Evolutionary conservation across 2,797 vertebrate genomes (phyloP), one percentile per base, ranked within the genome.

Genomic region (Smutsia gigantea): DNA sequence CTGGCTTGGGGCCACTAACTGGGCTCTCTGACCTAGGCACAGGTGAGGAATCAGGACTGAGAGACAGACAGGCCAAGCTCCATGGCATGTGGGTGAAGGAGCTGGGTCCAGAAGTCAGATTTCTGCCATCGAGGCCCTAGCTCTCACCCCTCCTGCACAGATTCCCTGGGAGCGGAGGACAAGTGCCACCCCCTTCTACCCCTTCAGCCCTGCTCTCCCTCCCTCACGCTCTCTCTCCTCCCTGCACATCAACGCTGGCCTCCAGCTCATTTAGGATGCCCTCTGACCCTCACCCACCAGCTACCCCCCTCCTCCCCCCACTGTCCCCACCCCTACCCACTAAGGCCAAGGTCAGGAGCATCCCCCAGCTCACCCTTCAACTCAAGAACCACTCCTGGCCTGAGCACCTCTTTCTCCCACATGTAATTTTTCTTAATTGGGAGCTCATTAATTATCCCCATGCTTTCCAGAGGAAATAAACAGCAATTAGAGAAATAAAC

Each of bases 381-480:
- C 85, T 78, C 78, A n/a, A 66, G 89, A 89, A 83, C 77, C 94
- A 46, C 14, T 77, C 75, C 37, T 29, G 94, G 97, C 95, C 92
- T 14, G 0, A 9, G 0, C 79, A 97, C 97, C 97, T 97, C 92
- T 53, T 90, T 97, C 91, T 87, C 90, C 59, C 3, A 11, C 39
- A 14, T 23, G 51, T 27, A 51, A 29, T 83, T 97, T 98, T 95
- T 53, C 97, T 97, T 98, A 98, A 98, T 96, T 97, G 97, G 97
- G 90, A 98, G 93, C 97, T 98, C 92, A 72, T 97, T 98, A 98
- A 98, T 98, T 98, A 97, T 97, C 96, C 94, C 97, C 89, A 95
- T 97, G 96, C 97, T 98, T 97, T 69, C 91, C 96, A 42, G 95
- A 95, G 97, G 98, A 98, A 98, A 98, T 98, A 98, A 98, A 98